Base-by-base conservation (phyloP, 2,888 invertebrate genomes). In the Cinara cedri region DNA sequence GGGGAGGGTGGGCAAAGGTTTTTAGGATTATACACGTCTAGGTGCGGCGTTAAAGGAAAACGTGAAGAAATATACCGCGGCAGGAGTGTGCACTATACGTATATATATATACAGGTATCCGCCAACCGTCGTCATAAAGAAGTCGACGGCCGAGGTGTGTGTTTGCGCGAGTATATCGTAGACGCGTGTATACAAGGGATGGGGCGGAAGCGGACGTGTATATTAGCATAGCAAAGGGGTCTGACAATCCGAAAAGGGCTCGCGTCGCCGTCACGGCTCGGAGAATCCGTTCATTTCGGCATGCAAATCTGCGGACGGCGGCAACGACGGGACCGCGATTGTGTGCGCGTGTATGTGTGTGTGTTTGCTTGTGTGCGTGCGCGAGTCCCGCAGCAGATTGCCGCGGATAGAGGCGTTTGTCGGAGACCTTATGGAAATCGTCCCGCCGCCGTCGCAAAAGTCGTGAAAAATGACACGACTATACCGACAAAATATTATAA, bases 201-300 rank as follows among this genome's bases (percentile, higher is more conserved):
- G 42, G 16, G 0, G 74, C 34, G 14, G 55, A 57, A 68, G 60
- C 42, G 75, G 65, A 66, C 76, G 68, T n/a, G 75, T 55, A 55
- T 68, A 76, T 76, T 76, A 76, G 68, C 76, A 76, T 76, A 68
- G 68, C 76, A 76, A 76, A 76, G 76, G 76, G 57, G 68, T 76
- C 57, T 60, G 76, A 76, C 76, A 68, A 76, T 76, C 76, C 57
- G 68, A 76, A 76, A 76, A 68, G 66, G 76, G 44, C n/a, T 49
- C 26, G n/a, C 62, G 51, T 16, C 57, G 74, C 26, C 76, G 76
- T 76, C 68, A 68, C 49, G 76, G 76, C 55, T 81, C 81, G 81
- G 81, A 75, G 78, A 81, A 82, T 82, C 82, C 82, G 81, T 82
- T 82, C 82, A 82, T 82, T 82, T 82, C 72, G 81, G 82, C 81